Evolutionary conservation across 2,797 vertebrate genomes (phyloP).

Genomic region (Chelonia mydas): DNA sequence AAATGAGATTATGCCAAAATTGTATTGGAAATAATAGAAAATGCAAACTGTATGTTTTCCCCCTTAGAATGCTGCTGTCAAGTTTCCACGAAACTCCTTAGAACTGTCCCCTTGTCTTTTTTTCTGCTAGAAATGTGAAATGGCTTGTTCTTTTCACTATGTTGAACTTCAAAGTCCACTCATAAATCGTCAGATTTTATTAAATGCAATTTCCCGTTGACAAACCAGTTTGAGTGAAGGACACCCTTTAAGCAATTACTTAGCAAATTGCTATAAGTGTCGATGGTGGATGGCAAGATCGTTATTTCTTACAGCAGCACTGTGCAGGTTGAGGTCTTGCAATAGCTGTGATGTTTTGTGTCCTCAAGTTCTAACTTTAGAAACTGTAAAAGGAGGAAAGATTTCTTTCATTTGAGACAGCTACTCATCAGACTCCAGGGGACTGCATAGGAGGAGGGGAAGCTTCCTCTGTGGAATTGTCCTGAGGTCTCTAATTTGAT

Average conservation of each 20-base stretch:
- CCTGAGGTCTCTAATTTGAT: background rate
- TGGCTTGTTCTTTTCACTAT: slow-evolving; percentile 38
- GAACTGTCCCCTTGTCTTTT: slow-evolving; percentile 48
- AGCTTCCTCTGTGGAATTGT: background rate
- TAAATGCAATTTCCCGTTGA: slow-evolving; percentile 50
- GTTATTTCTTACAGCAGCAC: slow-evolving; percentile 51
- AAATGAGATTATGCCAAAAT: background rate
- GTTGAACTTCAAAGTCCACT: slow-evolving; percentile 64
- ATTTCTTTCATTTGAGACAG: background rate
- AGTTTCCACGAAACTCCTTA: slow-evolving; percentile 37
- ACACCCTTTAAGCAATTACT: slow-evolving; percentile 50
- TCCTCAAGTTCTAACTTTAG: slow-evolving; percentile 58
- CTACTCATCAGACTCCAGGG: background rate
- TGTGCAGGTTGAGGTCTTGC: background rate
- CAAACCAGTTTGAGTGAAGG: slow-evolving; percentile 41
- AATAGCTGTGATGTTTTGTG: slow-evolving; percentile 12
- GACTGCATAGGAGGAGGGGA: background rate
- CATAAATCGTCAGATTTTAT: slow-evolving; percentile 63
- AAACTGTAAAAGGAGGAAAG: background rate
- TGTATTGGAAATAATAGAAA: background rate
- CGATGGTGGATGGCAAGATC: background rate
- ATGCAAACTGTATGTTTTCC: background rate
- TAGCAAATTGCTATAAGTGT: slow-evolving; percentile 23
- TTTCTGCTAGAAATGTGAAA: slow-evolving; percentile 35
- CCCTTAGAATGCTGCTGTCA: background rate